phyloP scores from a whole-genome alignment of 2,113 vertebrate species.

The Rhinoptilus africanus region DNA sequence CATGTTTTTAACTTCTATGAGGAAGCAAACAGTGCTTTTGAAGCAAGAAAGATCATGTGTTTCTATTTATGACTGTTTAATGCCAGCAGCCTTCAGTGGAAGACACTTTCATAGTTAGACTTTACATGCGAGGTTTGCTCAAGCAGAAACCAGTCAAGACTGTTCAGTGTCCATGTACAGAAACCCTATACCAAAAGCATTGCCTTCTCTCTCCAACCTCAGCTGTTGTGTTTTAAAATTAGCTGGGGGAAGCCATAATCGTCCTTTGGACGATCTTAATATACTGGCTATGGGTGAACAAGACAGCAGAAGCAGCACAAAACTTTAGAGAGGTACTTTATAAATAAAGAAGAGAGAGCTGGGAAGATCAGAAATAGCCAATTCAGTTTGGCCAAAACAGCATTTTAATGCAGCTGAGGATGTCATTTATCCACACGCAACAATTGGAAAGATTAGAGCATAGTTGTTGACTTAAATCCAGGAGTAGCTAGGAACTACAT shows the following conservation, averaged over 20 bases:
- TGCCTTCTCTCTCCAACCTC: not conserved
- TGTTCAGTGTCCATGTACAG: not conserved
- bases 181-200: not conserved
- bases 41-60: not conserved
- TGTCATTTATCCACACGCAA: not conserved
- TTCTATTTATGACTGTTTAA: not conserved
- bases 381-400: not conserved
- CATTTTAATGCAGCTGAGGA: not conserved
- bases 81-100: not conserved
- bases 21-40: not conserved
- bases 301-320: not conserved
- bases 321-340: not conserved
- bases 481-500: not conserved
- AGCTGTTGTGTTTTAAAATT: not conserved
- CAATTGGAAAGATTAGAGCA: not conserved
- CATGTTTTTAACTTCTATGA: not conserved
- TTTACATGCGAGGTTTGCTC: not conserved
- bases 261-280: not conserved
- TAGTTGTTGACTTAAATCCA: not conserved
- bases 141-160: not conserved
- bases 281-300: not conserved
- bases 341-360: no score
- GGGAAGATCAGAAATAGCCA: not conserved
- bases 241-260: not conserved
- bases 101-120: not conserved